Evolutionary conservation across 2,113 vertebrate genomes (phyloP), one percentile per base, ranked within the genome.

Genomic region (Silurus meridionalis): DNA sequence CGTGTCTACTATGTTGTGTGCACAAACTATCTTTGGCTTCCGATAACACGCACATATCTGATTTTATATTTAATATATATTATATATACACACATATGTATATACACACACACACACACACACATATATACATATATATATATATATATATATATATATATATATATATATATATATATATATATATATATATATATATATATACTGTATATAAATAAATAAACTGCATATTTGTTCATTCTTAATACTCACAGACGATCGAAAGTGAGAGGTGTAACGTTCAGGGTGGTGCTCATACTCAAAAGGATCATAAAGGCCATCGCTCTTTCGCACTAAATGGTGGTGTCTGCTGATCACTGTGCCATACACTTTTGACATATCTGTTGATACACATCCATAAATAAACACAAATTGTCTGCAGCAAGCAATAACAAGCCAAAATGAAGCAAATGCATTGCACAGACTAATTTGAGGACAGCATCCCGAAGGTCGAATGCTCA

Each of bases 261-360:
- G 97, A 92, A 99, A 99, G 85, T 97, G 94, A 6, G 97, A 99
- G 21, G 93, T 96, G 91, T 99, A 99, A 61, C 95, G 95, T 84
- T 99, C 96, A 6, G 98, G 98, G 82, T 98, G 94, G 90, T 95
- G 94, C 82, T 99, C 97, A 9, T 98, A 99, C 89, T 99, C 98
- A 74, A 91, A 89, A 46, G 98, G 97, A 91, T 99, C 98, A 72
- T 98, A 99, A 0, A 94, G 85, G 53, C 96, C 95, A 90, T 98
- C 97, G 52, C 83, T 96, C 92, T 98, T 99, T 91, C 98, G 96
- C 89, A 98, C 91, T 87, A 99, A 95, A 92, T 99, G 98, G 89
- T 99, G 98, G 88, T 97, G 98, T 82, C 97, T 97, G 92, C 98
- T 99, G 93, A 99, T 92, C 37, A 99, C 98, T 0, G 97, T 99